Conservation (phyloP, 2,888 invertebrate genomes). For the Oxytorus armatus region DNA sequence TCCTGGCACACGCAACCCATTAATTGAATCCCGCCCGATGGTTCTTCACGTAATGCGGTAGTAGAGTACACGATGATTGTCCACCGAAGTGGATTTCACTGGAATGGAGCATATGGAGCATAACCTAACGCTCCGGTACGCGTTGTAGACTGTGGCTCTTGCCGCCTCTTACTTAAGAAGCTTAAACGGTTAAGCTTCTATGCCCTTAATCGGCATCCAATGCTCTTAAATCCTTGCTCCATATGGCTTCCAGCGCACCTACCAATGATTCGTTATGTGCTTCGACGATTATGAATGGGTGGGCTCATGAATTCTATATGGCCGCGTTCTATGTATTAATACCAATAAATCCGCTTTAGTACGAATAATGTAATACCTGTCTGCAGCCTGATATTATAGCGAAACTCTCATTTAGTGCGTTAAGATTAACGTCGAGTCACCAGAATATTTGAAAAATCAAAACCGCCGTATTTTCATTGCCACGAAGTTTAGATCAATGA, state of each 20-base stretch:
- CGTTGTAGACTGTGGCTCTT: not conserved
- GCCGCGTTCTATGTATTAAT: too few relatives aligned
- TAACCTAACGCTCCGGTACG: not conserved
- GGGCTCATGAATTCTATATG: not conserved
- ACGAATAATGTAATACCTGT: too few relatives aligned
- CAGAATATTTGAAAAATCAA: too few relatives aligned
- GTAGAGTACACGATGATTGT: not conserved
- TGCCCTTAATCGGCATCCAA: slow-evolving; percentile 40
- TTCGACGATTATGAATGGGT: not conserved
- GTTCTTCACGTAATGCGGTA: not conserved
- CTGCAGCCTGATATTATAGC: too few relatives aligned
- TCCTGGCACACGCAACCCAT: not conserved
- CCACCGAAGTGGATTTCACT: not conserved
- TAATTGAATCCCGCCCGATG: not conserved
- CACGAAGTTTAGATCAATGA: too few relatives aligned
- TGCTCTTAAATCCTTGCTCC: slow-evolving; percentile 16
- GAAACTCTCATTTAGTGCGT: too few relatives aligned
- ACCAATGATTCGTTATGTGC: not conserved
- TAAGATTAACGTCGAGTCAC: too few relatives aligned
- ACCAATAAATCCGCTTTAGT: too few relatives aligned
- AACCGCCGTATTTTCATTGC: too few relatives aligned
- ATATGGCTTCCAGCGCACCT: not conserved
- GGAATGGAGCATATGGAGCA: not conserved
- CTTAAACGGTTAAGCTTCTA: slow-evolving; percentile 59
- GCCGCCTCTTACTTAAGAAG: slow-evolving; percentile 48